Percentiles rank a stretch among this genome's conserved stretches.
phyloP scores from a whole-genome alignment of 1,140 invertebrate species.

The Bombus difficillimus region DNA sequence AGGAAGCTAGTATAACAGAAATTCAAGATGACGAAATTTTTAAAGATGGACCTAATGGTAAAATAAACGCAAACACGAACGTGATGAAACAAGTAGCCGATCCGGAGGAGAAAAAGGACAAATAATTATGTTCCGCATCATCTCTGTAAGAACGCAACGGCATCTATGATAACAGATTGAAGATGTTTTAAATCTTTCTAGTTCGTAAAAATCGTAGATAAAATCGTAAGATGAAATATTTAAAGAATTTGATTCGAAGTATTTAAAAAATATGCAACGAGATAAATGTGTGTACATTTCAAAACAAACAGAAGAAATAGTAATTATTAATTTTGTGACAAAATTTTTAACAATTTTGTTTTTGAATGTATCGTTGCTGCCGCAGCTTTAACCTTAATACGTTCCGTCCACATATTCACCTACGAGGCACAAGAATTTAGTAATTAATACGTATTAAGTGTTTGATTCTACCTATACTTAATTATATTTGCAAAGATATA shows the following conservation, averaged over 20 bases:
- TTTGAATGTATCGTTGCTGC: neutral
- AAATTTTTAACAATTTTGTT: neutral
- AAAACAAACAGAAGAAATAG: neutral
- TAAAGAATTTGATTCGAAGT: neutral
- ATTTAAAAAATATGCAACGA: neutral
- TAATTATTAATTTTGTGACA: neutral
- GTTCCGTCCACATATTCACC: neutral
- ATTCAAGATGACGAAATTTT: slow-evolving; percentile 23
- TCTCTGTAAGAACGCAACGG: neutral
- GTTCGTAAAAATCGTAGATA: neutral
- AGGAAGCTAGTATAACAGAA: slow-evolving; percentile 38
- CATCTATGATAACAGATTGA: neutral
- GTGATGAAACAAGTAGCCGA: neutral
- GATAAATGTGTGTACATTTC: neutral
- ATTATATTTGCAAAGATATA: neutral
- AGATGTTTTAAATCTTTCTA: slow-evolving; percentile 12
- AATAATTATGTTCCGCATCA: slow-evolving; percentile 29
- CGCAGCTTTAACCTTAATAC: neutral
- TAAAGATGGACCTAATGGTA: neutral
- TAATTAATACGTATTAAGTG: neutral
- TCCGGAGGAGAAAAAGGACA: slow-evolving; percentile 50
- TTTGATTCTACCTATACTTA: neutral
- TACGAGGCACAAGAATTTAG: slow-evolving; percentile 1
- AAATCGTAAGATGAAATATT: no score
- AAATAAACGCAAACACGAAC: slow-evolving; percentile 28